Conservation (phyloP, 2,797 vertebrate species). For the Cichlasoma orientale region DNA sequence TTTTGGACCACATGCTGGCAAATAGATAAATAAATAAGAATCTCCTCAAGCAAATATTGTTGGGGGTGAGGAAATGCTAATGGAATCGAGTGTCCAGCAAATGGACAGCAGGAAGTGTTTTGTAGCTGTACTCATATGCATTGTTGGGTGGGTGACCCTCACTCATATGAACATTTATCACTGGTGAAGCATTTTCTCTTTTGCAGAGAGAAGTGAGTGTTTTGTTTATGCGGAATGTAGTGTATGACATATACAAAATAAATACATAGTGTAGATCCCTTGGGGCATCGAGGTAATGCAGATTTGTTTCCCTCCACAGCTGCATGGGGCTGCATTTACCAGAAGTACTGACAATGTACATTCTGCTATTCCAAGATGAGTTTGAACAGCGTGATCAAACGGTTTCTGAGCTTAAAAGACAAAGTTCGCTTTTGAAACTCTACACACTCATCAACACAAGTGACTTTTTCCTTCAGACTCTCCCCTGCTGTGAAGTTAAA, state of each 20-base stretch:
- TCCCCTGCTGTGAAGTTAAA: slow-evolving; percentile 65
- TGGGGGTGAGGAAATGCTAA: slow-evolving; percentile 57
- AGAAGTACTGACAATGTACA: not conserved
- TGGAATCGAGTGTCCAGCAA: slow-evolving; percentile 44
- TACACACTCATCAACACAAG: slow-evolving; percentile 24
- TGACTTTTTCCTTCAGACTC: slow-evolving; percentile 33
- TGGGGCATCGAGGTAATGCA: not conserved
- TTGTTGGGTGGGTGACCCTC: slow-evolving; percentile 38
- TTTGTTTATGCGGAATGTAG: not conserved
- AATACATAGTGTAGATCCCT: not conserved
- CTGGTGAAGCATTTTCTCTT: not conserved
- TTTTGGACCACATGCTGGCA: slow-evolving; percentile 42
- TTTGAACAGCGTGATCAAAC: slow-evolving; percentile 5
- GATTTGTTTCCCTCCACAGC: not conserved
- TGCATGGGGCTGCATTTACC: not conserved
- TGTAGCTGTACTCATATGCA: slow-evolving; percentile 6
- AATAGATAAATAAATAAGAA: slow-evolving; percentile 42
- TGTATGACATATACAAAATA: not conserved
- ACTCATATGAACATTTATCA: slow-evolving; percentile 14
- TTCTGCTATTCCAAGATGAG: not conserved
- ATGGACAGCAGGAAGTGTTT: slow-evolving; percentile 32
- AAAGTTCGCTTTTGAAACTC: slow-evolving; percentile 31
- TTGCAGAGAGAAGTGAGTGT: not conserved
- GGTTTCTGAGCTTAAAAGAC: slow-evolving; percentile 14
- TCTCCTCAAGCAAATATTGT: slow-evolving; percentile 5